Conservation (phyloP, 1,140 invertebrate species). For the Magallana gigas region DNA sequence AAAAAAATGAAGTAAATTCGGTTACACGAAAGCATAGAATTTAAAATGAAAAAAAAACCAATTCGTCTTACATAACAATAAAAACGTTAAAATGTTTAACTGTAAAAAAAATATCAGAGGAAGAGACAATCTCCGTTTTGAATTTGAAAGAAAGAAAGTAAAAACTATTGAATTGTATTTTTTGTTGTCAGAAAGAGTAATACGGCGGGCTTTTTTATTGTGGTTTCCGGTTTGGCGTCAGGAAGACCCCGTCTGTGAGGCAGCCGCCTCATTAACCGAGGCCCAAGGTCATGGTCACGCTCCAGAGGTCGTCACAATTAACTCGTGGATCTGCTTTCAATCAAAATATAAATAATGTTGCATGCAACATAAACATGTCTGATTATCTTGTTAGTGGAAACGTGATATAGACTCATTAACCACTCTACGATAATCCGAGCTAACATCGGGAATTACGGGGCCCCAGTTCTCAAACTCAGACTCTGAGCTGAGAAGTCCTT, state of each 20-base stretch:
- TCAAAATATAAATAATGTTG: constrained; percentile 39
- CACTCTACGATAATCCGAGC: constrained; percentile 6
- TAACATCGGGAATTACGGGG: neutral
- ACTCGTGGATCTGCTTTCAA: constrained; percentile 26
- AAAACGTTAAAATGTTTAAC: too few relatives aligned
- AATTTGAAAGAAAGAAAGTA: neutral
- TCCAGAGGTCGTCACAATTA: constrained; percentile 28
- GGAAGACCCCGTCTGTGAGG: neutral
- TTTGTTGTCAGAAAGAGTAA: neutral
- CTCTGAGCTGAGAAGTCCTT: too few relatives aligned
- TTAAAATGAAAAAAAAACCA: too few relatives aligned
- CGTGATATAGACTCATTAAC: constrained; percentile 37
- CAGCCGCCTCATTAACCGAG: constrained; percentile 19
- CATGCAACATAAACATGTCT: constrained; percentile 36
- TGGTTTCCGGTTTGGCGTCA: constrained; percentile 33
- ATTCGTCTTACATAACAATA: too few relatives aligned
- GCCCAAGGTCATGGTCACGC: constrained; percentile 26
- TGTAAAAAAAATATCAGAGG: too few relatives aligned
- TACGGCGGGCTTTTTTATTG: neutral
- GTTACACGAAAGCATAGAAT: too few relatives aligned
- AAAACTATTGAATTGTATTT: neutral
- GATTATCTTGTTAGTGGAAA: constrained; percentile 31
- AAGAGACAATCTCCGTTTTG: neutral
- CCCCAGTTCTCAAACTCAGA: neutral
- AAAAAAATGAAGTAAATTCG: too few relatives aligned